Percentiles rank a stretch among this genome's conserved stretches.
Conservation (phyloP, 2,888 invertebrate genomes). For the Mythimna loreyi region DNA sequence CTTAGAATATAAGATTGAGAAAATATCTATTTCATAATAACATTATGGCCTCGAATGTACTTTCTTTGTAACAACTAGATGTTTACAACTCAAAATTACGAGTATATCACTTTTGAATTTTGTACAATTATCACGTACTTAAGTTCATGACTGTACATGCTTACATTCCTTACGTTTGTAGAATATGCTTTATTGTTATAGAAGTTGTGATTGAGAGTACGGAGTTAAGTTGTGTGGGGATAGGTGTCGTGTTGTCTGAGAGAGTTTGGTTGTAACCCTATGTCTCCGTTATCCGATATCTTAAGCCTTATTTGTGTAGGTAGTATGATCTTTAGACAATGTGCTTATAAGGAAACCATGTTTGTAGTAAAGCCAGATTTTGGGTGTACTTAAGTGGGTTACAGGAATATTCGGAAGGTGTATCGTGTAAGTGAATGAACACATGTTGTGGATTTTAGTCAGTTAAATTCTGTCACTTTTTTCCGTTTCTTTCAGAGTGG, state of each 20-base stretch:
- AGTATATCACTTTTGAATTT: background rate
- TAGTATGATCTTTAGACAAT: background rate
- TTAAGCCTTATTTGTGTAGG: constrained; percentile 10
- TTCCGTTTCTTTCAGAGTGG: too few species aligned
- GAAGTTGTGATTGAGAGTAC: constrained; percentile 47
- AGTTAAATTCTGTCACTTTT: too few species aligned
- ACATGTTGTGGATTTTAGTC: too few species aligned
- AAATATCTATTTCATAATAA: too few species aligned
- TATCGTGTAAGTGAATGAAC: too few species aligned
- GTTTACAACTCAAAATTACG: too few species aligned
- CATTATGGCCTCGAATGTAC: background rate
- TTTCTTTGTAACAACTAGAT: background rate
- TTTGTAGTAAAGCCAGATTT: background rate
- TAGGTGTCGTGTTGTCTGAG: constrained; percentile 31
- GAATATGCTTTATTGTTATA: constrained; percentile 48
- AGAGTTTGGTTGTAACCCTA: constrained; percentile 22
- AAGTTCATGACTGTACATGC: constrained; percentile 29
- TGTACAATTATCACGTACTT: background rate
- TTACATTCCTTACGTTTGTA: constrained; percentile 24
- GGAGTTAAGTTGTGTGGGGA: constrained; percentile 27
- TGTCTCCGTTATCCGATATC: constrained; percentile 24
- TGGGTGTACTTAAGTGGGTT: background rate
- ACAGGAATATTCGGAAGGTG: background rate
- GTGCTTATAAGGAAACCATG: too few species aligned
- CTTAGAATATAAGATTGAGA: too few species aligned